Evolutionary conservation across 2,797 vertebrate species (phyloP).

Genomic region (Lacerta bilineata): DNA sequence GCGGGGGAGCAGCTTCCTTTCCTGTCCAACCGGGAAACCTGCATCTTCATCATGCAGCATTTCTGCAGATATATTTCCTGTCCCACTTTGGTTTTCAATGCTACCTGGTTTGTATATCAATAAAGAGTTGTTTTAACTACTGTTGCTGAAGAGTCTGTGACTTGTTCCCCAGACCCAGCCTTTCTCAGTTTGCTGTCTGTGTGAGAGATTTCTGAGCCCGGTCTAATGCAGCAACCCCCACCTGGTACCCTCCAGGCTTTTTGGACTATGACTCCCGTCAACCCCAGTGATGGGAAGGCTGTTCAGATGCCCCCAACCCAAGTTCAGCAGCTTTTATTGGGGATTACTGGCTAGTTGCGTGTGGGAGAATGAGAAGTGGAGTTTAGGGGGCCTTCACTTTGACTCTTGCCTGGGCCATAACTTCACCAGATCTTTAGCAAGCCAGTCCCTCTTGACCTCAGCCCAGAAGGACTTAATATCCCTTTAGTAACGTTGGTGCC

Average conservation of each 20-base stretch:
- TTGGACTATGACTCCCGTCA: no score
- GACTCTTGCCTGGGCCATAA: neutral
- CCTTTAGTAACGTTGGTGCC: neutral
- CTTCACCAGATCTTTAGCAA: neutral
- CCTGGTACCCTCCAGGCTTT: no score
- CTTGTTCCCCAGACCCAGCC: no score
- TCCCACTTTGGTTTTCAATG: constrained; percentile 18
- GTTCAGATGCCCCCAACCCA: neutral
- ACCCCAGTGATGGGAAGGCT: no score
- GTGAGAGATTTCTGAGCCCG: neutral
- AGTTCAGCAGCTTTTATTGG: neutral
- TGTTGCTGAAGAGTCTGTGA: neutral
- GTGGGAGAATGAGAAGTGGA: neutral
- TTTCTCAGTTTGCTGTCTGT: no score
- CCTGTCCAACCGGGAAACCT: constrained; percentile 18
- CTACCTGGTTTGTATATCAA: constrained; percentile 60
- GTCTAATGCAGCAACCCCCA: neutral
- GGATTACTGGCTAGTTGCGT: neutral
- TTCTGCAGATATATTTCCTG: constrained; percentile 24
- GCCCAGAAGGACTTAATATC: neutral
- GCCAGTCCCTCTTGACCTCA: neutral
- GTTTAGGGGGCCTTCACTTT: neutral
- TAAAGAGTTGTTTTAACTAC: constrained; percentile 64
- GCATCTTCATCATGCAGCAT: constrained; percentile 14
- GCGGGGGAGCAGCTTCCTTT: neutral